Evolutionary conservation across 2,888 invertebrate species (phyloP).

Genomic region (Diadromus collaris): DNA sequence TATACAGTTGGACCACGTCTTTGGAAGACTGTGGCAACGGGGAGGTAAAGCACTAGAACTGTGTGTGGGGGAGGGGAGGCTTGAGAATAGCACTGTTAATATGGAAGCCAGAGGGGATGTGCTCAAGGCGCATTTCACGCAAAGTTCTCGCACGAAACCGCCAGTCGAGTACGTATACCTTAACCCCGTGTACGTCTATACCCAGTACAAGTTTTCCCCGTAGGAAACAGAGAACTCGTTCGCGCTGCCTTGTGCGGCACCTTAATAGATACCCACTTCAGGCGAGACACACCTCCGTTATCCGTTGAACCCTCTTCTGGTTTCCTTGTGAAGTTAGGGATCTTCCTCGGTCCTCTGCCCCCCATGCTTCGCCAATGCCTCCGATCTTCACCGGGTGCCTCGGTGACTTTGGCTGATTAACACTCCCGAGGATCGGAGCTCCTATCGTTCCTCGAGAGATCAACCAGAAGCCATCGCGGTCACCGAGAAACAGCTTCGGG

Average conservation of each 20-base stretch:
- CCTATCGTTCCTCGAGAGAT: constrained; percentile 24
- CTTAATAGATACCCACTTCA: constrained; percentile 73
- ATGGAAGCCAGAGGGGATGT: constrained; percentile 73
- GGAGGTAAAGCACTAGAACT: constrained; percentile 55
- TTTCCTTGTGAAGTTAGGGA: constrained; percentile 9
- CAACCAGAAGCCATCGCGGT: constrained; percentile 53
- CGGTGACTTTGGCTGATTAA: constrained; percentile 47
- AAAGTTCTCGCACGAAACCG: constrained; percentile 70
- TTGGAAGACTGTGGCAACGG: constrained; percentile 45
- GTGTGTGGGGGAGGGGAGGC: constrained; percentile 60
- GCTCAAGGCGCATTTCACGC: constrained; percentile 74
- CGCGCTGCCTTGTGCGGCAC: constrained; percentile 59
- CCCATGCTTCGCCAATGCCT: constrained; percentile 14
- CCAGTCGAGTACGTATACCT: constrained; percentile 38
- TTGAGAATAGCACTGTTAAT: constrained; percentile 70
- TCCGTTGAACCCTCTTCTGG: constrained; percentile 30
- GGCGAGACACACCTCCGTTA: constrained; percentile 65
- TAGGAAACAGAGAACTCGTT: constrained; percentile 57
- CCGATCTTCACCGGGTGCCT: not conserved
- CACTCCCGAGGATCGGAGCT: constrained; percentile 25
- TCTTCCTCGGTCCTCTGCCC: constrained; percentile 33
- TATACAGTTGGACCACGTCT: constrained; percentile 48
- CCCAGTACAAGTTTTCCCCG: constrained; percentile 72
- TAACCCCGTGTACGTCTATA: constrained; percentile 60
- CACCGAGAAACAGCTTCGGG: constrained; percentile 22